A percentile compares a stretch with the other conserved stretches of the same genome.
Conservation (phyloP, 2,888 invertebrate genomes). For the Sympetrum striolatum region DNA sequence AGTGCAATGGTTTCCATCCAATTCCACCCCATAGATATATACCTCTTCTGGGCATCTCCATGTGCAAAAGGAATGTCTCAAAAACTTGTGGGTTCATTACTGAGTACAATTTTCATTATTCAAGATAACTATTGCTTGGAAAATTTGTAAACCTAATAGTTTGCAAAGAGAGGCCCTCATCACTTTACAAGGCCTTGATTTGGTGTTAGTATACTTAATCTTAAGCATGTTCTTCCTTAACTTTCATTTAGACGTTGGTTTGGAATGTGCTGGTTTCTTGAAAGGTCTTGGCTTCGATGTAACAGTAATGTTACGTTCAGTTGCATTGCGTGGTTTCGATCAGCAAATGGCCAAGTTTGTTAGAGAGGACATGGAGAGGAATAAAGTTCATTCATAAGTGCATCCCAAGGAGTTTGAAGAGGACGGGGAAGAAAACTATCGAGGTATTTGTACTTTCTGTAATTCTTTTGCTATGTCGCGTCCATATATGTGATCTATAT, state of each 20-base stretch:
- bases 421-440: slow-evolving; percentile 71
- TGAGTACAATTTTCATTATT: too few relatives aligned
- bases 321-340: slow-evolving; percentile 89
- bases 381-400: slow-evolving; percentile 77
- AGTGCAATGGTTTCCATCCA: too few relatives aligned
- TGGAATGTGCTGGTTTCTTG: slow-evolving; percentile 94
- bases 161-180: too few relatives aligned
- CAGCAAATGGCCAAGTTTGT: slow-evolving; percentile 90
- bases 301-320: slow-evolving; percentile 87
- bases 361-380: slow-evolving; percentile 78
- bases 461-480: slow-evolving; percentile 83
- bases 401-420: slow-evolving; percentile 73
- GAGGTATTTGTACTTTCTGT: slow-evolving; percentile 59
- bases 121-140: too few relatives aligned
- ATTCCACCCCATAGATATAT: too few relatives aligned
- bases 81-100: too few relatives aligned
- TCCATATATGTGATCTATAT: too few relatives aligned
- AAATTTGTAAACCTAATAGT: too few relatives aligned
- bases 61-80: too few relatives aligned
- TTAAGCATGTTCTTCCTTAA: slow-evolving; percentile 45
- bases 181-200: too few relatives aligned
- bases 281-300: slow-evolving; percentile 85
- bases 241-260: slow-evolving; percentile 76
- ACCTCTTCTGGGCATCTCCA: too few relatives aligned
- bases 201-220: too few relatives aligned